A percentile compares a stretch with the other conserved stretches of the same genome.
Evolutionary conservation across 2,113 vertebrate species (phyloP).

Genomic region (Brevimyrus niger): DNA sequence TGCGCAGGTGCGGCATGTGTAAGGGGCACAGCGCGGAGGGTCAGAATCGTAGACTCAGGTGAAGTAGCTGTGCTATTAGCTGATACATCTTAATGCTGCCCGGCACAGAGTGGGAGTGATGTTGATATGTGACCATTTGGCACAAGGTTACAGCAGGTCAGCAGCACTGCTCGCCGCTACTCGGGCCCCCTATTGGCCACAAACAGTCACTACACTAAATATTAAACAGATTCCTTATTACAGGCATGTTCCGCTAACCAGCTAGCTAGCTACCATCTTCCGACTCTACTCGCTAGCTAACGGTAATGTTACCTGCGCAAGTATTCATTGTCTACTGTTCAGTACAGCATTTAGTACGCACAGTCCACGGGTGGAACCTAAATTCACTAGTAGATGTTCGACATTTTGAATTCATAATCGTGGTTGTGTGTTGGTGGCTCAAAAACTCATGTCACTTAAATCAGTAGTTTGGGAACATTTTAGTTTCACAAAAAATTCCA

Average conservation of each 20-base stretch:
- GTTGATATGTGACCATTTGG: neutral
- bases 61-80: neutral
- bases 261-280: neutral
- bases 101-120: neutral
- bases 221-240: neutral
- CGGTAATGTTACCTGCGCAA: neutral
- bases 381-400: neutral
- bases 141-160: neutral
- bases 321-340: neutral
- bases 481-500: neutral
- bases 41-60: neutral
- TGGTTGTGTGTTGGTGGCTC: neutral
- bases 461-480: neutral
- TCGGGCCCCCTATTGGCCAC: neutral
- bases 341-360: neutral
- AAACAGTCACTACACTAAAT: neutral
- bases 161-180: neutral
- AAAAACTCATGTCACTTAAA: neutral
- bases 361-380: neutral
- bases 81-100: neutral
- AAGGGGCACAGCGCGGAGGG: neutral
- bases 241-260: neutral
- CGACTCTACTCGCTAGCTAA: neutral
- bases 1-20: neutral
- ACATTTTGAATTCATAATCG: neutral